Conservation (phyloP, 2,888 invertebrate genomes). For the Emesis furor region DNA sequence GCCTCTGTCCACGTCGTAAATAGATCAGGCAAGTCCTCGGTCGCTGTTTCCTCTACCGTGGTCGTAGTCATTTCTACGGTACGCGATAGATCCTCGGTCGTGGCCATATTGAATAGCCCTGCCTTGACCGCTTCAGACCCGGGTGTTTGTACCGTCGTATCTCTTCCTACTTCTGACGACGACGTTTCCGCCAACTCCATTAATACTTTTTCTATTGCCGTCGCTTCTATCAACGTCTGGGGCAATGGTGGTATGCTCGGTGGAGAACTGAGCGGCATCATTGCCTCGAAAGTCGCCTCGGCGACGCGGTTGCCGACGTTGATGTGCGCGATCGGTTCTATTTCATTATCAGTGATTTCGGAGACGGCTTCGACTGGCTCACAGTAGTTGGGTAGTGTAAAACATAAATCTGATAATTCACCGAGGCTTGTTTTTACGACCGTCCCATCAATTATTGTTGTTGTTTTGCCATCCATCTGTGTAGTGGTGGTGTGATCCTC, state of each 20-base stretch:
- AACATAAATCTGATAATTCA: neutral
- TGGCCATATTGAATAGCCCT: too few species aligned
- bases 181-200: too few species aligned
- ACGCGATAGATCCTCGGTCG: too few species aligned
- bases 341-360: neutral
- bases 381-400: neutral
- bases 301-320: neutral
- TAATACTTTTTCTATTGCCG: neutral
- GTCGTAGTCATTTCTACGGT: too few species aligned
- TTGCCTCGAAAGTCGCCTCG: neutral
- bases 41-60: too few species aligned
- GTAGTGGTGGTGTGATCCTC: neutral
- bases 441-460: neutral
- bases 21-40: too few species aligned
- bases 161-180: too few species aligned
- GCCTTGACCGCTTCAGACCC: too few species aligned
- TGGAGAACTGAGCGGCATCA: neutral
- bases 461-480: neutral
- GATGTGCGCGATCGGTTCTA: neutral
- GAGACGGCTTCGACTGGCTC: slow-evolving; percentile 1
- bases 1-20: neutral
- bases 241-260: neutral
- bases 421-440: neutral
- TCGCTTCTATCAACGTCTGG: neutral
- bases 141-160: too few species aligned